phyloP scores from a whole-genome alignment of 2,888 invertebrate genomes.

The Drosophila seclusa region DNA sequence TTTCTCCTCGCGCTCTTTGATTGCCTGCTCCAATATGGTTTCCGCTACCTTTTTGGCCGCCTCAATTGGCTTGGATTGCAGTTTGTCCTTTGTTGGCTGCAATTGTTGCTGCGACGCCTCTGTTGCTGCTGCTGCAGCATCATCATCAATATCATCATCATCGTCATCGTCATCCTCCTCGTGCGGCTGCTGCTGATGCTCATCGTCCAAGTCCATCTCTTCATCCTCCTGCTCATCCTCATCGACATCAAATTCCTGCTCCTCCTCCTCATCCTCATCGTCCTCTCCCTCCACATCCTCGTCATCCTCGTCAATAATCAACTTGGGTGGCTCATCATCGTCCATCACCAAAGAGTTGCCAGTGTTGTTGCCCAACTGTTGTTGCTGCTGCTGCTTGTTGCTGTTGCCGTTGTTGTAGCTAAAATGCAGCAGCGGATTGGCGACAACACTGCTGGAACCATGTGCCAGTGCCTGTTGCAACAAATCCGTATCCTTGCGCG shows the following conservation, averaged over 20 bases:
- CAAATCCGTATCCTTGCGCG: constrained; percentile 85
- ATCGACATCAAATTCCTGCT: constrained; percentile 66
- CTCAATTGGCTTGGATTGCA: constrained; percentile 52
- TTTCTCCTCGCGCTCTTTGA: constrained; percentile 76
- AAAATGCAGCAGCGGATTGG: constrained; percentile 62
- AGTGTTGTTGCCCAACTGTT: constrained; percentile 68
- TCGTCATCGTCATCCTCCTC: neutral
- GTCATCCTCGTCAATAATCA: constrained; percentile 85
- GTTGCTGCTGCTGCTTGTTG: constrained; percentile 23
- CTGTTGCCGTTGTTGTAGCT: constrained; percentile 24
- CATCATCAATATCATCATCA: neutral
- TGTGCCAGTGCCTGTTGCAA: constrained; percentile 84
- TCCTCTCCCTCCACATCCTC: constrained; percentile 70
- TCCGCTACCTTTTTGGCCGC: constrained; percentile 87
- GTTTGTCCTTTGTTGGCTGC: constrained; percentile 66
- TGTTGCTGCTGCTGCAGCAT: constrained; percentile 7
- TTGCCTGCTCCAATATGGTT: constrained; percentile 86
- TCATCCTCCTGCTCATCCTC: constrained; percentile 76
- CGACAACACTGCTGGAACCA: constrained; percentile 80
- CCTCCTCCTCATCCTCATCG: constrained; percentile 69
- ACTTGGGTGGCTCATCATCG: constrained; percentile 86
- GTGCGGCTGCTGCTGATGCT: constrained; percentile 11
- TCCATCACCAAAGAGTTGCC: constrained; percentile 80
- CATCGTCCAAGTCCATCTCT: constrained; percentile 14
- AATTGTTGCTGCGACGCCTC: constrained; percentile 59